Base-by-base conservation (phyloP, 2,113 vertebrate genomes). In the Proterorhinus semilunaris region DNA sequence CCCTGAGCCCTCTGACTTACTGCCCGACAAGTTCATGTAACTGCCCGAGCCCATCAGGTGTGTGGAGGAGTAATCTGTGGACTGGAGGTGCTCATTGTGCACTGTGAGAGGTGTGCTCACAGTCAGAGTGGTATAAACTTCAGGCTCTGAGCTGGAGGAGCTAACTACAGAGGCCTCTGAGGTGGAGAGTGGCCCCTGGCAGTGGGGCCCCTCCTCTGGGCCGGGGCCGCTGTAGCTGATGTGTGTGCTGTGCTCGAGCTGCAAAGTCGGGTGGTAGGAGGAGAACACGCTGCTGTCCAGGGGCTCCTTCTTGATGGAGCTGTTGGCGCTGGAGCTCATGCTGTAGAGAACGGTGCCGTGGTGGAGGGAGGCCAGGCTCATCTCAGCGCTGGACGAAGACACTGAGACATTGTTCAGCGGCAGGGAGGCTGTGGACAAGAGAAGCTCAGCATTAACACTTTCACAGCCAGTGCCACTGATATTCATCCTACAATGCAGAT, bases 231-330 rank as follows among this genome's bases (percentile, higher is more conserved):
- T 74, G 85, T 91, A 94, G 71, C 94, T 95, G 78, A 98, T 88
- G 87, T 96, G 96, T 0, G 92, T 72, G 42, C 90, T 94, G 82
- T 95, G 93, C 87, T 95, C 93, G 86, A 98, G 88, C 65, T 97
- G 93, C 91, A 98, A 95, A 81, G 95, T 91, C 44, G 90, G 93
- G 91, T 92, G 96, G 93, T 94, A 98, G 0, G 90, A 80, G 93
- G 75, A 94, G 92, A 84, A 99, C 80, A 92, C 92, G 80, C 90
- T 84, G 47, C 89, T 87, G 61, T 94, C 93, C 84, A 90, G 69
- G 65, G 94, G 94, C 89, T 99, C 98, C 84, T 98, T 97, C 86
- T 99, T 99, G 87, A 98, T 94, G 89, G 94, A 86, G 17, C 93
- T 48, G 80, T 94, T 95, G 73, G 89, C 86, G 0, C 92, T 85